A percentile compares a stretch with the other conserved stretches of the same genome.
Evolutionary conservation across 2,113 vertebrate species (phyloP).

Genomic region (Tyrannus savana): DNA sequence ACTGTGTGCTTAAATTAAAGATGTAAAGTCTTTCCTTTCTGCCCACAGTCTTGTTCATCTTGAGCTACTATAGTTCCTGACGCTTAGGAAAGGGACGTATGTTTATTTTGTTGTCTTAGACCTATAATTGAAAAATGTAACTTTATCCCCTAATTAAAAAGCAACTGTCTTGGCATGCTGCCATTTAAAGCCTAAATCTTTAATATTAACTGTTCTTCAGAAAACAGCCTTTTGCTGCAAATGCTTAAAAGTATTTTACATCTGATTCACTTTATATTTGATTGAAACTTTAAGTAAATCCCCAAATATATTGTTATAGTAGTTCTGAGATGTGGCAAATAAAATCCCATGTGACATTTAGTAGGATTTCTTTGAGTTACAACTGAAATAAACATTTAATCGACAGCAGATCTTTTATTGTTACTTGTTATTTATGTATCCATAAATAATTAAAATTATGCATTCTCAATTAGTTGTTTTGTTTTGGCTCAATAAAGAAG

Average conservation of each 20-base stretch:
- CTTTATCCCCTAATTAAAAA: conserved; percentile 53
- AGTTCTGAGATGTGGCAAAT: conserved; percentile 60
- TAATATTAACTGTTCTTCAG: conserved; percentile 42
- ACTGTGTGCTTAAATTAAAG: conserved; percentile 34
- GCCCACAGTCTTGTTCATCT: conserved; percentile 26
- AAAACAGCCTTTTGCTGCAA: conserved; percentile 19
- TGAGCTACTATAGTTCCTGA: conserved; percentile 27
- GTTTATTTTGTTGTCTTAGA: conserved; percentile 26
- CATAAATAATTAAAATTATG: neutral
- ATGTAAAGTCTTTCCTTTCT: conserved; percentile 12
- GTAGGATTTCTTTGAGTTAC: neutral
- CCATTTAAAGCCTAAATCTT: conserved; percentile 22
- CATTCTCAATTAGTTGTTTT: neutral
- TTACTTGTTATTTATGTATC: neutral
- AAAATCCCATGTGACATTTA: conserved; percentile 32
- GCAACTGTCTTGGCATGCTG: neutral
- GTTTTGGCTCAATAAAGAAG: neutral
- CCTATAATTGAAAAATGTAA: neutral
- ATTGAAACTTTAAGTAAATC: conserved; percentile 62
- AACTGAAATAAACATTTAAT: neutral
- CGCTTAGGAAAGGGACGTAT: neutral
- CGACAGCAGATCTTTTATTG: neutral
- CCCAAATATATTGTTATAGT: conserved; percentile 55
- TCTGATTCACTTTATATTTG: conserved; percentile 56
- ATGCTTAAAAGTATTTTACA: conserved; percentile 47